These are phyloP conservation scores for Syngnathus rostellatus DNA, from an alignment of 2,797 vertebrate species.

Conservation along the genomic window DNA sequence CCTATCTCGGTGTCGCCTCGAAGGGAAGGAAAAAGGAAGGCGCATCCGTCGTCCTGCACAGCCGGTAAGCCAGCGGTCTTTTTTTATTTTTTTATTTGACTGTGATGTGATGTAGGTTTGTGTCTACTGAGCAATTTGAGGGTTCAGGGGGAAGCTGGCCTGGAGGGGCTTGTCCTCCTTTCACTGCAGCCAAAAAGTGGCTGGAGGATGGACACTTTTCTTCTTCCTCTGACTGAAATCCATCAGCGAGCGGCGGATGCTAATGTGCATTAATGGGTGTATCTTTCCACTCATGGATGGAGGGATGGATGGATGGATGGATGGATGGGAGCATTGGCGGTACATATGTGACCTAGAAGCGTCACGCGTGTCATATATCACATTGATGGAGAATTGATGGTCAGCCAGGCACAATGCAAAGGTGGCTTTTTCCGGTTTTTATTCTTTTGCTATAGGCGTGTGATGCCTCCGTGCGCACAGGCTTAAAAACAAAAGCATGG, in stretches of 20 bases:
- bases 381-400: conserved; percentile 12
- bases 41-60: conserved; percentile 36
- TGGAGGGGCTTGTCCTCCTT: conserved; percentile 54
- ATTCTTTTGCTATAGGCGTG: background rate
- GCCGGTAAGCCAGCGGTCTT: conserved; percentile 7
- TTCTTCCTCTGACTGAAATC: background rate
- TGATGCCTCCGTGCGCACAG: conserved; percentile 33
- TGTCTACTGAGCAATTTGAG: background rate
- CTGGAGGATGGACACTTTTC: background rate
- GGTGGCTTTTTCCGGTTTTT: background rate
- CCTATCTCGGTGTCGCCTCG: conserved; percentile 7
- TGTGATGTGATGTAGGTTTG: conserved; percentile 7
- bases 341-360: conserved; percentile 40
- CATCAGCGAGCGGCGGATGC: background rate
- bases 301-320: background rate
- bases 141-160: conserved; percentile 28
- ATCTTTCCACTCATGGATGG: background rate
- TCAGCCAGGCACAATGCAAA: conserved; percentile 3
- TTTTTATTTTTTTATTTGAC: background rate
- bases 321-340: conserved; percentile 16
- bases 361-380: conserved; percentile 28
- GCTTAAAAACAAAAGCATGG: conserved; percentile 61
- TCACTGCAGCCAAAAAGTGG: conserved; percentile 48
- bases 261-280: background rate
- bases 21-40: conserved; percentile 19